Percentiles rank a stretch among this genome's conserved stretches.
These are phyloP conservation scores for Drosophila parvula DNA, from an alignment of 1,140 invertebrate species.

Conservation along the genomic window DNA sequence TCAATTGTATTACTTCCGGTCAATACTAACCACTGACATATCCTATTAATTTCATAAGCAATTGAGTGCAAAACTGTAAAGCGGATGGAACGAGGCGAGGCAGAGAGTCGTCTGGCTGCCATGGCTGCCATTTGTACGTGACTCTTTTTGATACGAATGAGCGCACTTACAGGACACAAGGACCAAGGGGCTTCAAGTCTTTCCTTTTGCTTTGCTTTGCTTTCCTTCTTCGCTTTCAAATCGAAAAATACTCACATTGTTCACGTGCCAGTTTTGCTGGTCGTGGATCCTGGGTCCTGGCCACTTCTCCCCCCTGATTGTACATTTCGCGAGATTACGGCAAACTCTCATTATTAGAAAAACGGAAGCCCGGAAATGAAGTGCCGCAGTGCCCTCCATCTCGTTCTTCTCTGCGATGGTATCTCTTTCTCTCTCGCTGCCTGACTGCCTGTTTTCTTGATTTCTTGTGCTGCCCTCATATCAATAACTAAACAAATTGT, in stretches of 20 bases:
- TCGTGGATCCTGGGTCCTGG: not conserved
- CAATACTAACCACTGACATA: conserved; percentile 83
- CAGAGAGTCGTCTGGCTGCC: conserved; percentile 42
- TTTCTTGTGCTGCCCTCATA: conserved; percentile 62
- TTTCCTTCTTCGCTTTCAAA: conserved; percentile 42
- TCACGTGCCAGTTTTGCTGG: conserved; percentile 59
- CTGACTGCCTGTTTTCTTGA: conserved; percentile 3
- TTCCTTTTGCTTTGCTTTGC: no score
- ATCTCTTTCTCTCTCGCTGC: not conserved
- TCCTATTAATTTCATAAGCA: conserved; percentile 84
- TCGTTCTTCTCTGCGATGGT: not conserved
- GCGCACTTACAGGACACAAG: conserved; percentile 73
- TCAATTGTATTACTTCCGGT: conserved; percentile 84
- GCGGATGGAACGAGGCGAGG: conserved; percentile 37
- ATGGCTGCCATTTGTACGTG: conserved; percentile 59
- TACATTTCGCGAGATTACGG: conserved; percentile 78
- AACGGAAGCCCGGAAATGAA: conserved; percentile 82
- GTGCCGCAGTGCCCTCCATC: conserved; percentile 44
- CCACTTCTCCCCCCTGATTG: conserved; percentile 33
- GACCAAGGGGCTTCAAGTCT: conserved; percentile 53
- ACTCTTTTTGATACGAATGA: conserved; percentile 78
- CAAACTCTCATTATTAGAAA: conserved; percentile 81
- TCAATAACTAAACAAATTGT: conserved; percentile 82
- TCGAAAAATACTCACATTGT: conserved; percentile 77
- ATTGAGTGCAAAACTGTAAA: conserved; percentile 83